Percentiles rank a stretch among this genome's conserved stretches.
These are phyloP conservation scores for Antheraea mylitta DNA, from an alignment of 1,140 invertebrate genomes.

Conservation along the genomic window DNA sequence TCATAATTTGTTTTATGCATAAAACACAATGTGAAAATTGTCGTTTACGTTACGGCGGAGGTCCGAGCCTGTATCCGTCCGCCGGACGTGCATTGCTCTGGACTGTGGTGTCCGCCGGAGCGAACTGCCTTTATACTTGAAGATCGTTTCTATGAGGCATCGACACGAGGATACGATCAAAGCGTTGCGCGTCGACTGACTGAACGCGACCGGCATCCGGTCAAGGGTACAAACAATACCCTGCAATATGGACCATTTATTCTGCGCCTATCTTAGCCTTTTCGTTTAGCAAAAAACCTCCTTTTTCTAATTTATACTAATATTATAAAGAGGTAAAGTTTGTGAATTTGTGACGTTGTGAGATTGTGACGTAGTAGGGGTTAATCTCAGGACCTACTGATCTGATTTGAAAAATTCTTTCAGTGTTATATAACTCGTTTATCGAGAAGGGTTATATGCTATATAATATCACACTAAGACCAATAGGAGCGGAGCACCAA, in stretches of 20 bases:
- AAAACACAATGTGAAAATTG: conserved; percentile 15
- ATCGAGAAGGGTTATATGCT: no score
- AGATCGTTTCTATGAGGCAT: conserved; percentile 19
- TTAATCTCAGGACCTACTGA: no score
- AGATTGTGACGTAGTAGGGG: no score
- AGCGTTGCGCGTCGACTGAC: conserved; percentile 61
- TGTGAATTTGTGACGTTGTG: no score
- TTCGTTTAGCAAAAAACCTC: background rate
- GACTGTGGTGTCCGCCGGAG: conserved; percentile 31
- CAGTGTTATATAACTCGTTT: no score
- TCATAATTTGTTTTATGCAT: conserved; percentile 12
- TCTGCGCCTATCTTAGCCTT: background rate
- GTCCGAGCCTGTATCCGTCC: conserved; percentile 24
- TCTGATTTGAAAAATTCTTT: no score
- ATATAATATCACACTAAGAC: no score
- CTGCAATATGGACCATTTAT: conserved; percentile 11
- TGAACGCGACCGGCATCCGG: conserved; percentile 47
- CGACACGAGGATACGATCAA: conserved; percentile 53
- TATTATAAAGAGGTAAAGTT: no score
- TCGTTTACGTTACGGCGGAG: background rate
- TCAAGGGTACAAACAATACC: conserved; percentile 52
- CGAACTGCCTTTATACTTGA: conserved; percentile 35
- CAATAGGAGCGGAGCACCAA: no score
- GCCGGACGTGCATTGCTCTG: conserved; percentile 42
- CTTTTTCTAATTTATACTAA: background rate